Base-by-base conservation (phyloP, 2,888 invertebrate species). In the Drosophila kokeensis region DNA sequence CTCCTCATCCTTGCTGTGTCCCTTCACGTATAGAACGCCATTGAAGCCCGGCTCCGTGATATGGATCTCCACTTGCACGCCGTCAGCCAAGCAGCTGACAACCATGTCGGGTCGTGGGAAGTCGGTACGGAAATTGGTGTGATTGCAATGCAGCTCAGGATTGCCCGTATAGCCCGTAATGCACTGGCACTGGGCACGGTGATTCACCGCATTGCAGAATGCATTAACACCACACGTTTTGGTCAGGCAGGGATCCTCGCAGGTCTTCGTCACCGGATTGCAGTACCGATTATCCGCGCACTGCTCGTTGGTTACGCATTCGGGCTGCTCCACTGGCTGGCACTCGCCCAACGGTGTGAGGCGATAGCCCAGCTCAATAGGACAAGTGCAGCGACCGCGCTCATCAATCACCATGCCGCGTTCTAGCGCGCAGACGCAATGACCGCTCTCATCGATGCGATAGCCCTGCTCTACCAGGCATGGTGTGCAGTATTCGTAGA, bases 1-100 rank as follows among this genome's bases (percentile, higher is more conserved):
- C 74, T 97, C 95, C 91, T 97, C 97, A 89, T 98, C 97, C 92
- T 98, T 98, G 92, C 98, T 98, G 93, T 98, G 97, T 38, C 98
- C 98, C 93, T 98, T 98, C 0, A 98, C 98, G 90, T 98, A 98
- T 2, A 98, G 94, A 1, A 98, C 96, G 21, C 98, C 98, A 87
- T 97, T 97, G 92, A 98, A 98, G 69, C 96, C 96, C 2, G 92
- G 92, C 84, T 96, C 95, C 29, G 94, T 94, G 38, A 97, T 96
- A 87, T 96, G 95, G 54, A 97, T 96, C 89, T 96, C 95, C 0
- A 98, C 98, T 92, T 97, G 96, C 11, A 98, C 97, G 42, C 98
- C 98, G 91, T 98, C 98, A 18, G 98, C 97, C 77, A 98, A 94
- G 93, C 98, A 98, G 88, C 96, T 97, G 21, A 98, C 98, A 72